These are phyloP conservation scores for Corydoras maculifer DNA, from an alignment of 2,113 vertebrate species.

Conservation along the genomic window DNA sequence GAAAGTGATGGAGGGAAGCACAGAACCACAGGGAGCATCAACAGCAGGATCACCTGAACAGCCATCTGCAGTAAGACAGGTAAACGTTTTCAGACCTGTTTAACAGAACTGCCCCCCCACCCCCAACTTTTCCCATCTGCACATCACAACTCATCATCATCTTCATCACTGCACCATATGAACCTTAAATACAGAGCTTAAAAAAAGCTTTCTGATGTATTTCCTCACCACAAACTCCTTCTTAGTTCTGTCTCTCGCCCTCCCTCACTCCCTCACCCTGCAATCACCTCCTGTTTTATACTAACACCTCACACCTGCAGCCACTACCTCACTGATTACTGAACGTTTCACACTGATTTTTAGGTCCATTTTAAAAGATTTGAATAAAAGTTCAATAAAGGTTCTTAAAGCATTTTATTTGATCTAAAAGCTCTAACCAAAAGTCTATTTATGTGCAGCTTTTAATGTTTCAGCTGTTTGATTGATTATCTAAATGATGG, in stretches of 20 bases:
- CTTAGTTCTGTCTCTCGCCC: not conserved
- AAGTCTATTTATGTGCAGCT: too few species aligned
- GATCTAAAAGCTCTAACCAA: too few species aligned
- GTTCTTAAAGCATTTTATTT: too few species aligned
- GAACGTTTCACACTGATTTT: not conserved
- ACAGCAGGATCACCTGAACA: slow-evolving; percentile 43
- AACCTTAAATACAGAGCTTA: too few species aligned
- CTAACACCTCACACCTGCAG: slow-evolving; percentile 8
- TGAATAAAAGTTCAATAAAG: too few species aligned
- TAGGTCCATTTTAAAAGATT: too few species aligned
- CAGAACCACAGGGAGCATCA: slow-evolving; percentile 49
- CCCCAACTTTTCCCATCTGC: not conserved
- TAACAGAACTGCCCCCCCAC: not conserved
- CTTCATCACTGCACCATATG: too few species aligned
- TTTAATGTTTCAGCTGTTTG: too few species aligned
- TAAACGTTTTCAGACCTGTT: not conserved
- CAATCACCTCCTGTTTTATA: not conserved
- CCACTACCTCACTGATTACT: not conserved
- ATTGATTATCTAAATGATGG: too few species aligned
- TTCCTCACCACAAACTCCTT: not conserved
- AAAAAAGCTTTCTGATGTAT: not conserved
- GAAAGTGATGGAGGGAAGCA: slow-evolving; percentile 56
- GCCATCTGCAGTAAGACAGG: slow-evolving; percentile 52
- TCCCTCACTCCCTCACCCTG: not conserved
- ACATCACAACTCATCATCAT: not conserved